Conservation (phyloP, 2,797 vertebrate genomes). For the Apodemus agrarius region DNA sequence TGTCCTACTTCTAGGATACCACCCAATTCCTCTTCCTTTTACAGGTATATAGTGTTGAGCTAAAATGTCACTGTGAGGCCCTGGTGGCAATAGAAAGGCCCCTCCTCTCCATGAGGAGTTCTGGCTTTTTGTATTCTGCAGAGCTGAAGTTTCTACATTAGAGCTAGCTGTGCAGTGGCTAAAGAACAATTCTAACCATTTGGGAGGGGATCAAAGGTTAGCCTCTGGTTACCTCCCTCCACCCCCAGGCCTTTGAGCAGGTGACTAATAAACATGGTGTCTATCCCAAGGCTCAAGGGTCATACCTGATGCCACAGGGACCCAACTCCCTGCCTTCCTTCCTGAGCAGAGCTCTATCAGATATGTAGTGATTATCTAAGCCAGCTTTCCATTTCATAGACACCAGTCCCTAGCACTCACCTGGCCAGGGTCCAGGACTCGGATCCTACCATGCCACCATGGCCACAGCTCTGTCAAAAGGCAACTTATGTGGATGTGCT, state of each 20-base stretch:
- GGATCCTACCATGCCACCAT: constrained; percentile 72
- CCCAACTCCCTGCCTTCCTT: not conserved
- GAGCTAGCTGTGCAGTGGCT: not conserved
- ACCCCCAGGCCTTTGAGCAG: not conserved
- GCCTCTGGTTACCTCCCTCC: not conserved
- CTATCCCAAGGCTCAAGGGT: not conserved
- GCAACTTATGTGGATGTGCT: constrained; percentile 36
- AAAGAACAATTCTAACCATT: constrained; percentile 22
- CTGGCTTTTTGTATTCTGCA: not conserved
- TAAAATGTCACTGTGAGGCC: not conserved
- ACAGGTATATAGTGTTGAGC: not conserved
- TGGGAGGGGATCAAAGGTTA: constrained; percentile 38
- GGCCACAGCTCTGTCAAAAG: constrained; percentile 49
- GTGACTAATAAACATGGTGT: not conserved
- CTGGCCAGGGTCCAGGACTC: constrained; percentile 48
- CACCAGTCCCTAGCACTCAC: constrained; percentile 52
- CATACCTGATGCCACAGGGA: not conserved
- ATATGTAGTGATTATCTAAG: not conserved
- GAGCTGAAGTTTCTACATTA: not conserved
- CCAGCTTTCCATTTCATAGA: not conserved
- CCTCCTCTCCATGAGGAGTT: not conserved
- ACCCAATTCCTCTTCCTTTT: not conserved
- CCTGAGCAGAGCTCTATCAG: not conserved
- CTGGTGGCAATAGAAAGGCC: not conserved
- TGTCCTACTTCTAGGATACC: not conserved